phyloP scores from a whole-genome alignment of 2,797 vertebrate genomes.

The Octomys mimax region DNA sequence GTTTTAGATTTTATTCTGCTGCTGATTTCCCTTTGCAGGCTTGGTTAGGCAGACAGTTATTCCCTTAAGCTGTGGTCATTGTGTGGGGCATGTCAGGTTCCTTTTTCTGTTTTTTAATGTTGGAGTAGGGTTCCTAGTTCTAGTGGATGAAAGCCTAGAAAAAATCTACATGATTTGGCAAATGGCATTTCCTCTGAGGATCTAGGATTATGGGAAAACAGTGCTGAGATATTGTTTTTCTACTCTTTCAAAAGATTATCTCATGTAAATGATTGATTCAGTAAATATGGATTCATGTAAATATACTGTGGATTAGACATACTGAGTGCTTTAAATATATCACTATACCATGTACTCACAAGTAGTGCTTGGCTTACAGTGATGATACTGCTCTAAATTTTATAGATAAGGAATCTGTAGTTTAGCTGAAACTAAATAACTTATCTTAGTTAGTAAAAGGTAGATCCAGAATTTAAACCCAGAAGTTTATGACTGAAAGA shows the following conservation, averaged over 20 bases:
- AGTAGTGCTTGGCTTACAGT: slow-evolving; percentile 32
- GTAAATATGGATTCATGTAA: not conserved
- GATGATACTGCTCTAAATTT: slow-evolving; percentile 28
- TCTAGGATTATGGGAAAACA: slow-evolving; percentile 40
- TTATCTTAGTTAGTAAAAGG: slow-evolving; percentile 32
- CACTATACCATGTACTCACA: not conserved
- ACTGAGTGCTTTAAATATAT: slow-evolving; percentile 42
- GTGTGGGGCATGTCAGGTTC: slow-evolving; percentile 27
- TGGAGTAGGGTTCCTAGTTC: slow-evolving; percentile 29
- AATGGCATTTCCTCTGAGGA: slow-evolving; percentile 11
- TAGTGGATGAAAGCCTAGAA: not conserved
- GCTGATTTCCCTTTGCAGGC: slow-evolving; percentile 47
- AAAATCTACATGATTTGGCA: not conserved
- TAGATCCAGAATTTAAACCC: slow-evolving; percentile 13
- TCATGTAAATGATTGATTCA: slow-evolving; percentile 18
- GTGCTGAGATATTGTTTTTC: not conserved
- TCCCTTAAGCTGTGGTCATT: slow-evolving; percentile 51
- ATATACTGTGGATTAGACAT: not conserved
- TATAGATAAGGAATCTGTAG: slow-evolving; percentile 34
- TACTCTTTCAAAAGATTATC: not conserved
- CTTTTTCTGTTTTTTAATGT: slow-evolving; percentile 63
- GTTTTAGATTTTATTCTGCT: slow-evolving; percentile 19
- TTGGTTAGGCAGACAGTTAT: slow-evolving; percentile 30
- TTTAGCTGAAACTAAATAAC: slow-evolving; percentile 61
- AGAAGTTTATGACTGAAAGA: slow-evolving; percentile 35